A percentile compares a stretch with the other conserved stretches of the same genome.
phyloP scores from a whole-genome alignment of 2,888 invertebrate species.

The Zonitis immaculata region DNA sequence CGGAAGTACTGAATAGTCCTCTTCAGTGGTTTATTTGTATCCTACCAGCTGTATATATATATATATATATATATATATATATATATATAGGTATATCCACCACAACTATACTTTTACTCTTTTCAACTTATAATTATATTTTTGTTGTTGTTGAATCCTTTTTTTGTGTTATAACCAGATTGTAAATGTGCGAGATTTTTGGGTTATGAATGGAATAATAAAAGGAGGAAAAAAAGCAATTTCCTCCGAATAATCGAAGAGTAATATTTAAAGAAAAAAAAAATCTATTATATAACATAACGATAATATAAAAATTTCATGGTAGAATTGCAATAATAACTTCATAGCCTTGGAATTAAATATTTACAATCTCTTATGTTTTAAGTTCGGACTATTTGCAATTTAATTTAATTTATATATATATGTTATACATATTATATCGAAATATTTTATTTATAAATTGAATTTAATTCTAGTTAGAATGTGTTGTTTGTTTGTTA shows the following conservation, averaged over 20 bases:
- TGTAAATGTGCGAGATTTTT: background rate
- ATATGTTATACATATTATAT: too few relatives aligned
- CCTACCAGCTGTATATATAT: slow-evolving; percentile 29
- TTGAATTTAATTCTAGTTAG: slow-evolving; percentile 19
- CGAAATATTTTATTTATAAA: too few relatives aligned
- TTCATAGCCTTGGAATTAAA: slow-evolving; percentile 18
- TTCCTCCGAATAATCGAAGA: slow-evolving; percentile 7
- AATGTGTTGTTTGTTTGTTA: slow-evolving; percentile 9
- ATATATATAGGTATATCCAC: too few relatives aligned
- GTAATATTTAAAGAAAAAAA: slow-evolving; percentile 13
- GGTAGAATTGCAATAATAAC: slow-evolving; percentile 19
- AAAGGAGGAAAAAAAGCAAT: background rate
- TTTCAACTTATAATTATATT: slow-evolving; percentile 15
- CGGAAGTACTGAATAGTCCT: slow-evolving; percentile 39
- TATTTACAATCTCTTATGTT: background rate
- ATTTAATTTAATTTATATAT: too few relatives aligned
- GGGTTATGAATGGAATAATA: background rate
- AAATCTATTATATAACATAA: slow-evolving; percentile 16
- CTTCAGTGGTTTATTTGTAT: slow-evolving; percentile 41
- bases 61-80: too few relatives aligned
- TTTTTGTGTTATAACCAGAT: slow-evolving; percentile 1
- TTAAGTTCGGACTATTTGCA: background rate
- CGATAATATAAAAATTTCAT: slow-evolving; percentile 17
- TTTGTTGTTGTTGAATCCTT: slow-evolving; percentile 10
- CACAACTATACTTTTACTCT: slow-evolving; percentile 5